Percentiles rank a stretch among this genome's conserved stretches.
Evolutionary conservation across 2,113 vertebrate genomes (phyloP).

Genomic region (Tamias sibiricus): DNA sequence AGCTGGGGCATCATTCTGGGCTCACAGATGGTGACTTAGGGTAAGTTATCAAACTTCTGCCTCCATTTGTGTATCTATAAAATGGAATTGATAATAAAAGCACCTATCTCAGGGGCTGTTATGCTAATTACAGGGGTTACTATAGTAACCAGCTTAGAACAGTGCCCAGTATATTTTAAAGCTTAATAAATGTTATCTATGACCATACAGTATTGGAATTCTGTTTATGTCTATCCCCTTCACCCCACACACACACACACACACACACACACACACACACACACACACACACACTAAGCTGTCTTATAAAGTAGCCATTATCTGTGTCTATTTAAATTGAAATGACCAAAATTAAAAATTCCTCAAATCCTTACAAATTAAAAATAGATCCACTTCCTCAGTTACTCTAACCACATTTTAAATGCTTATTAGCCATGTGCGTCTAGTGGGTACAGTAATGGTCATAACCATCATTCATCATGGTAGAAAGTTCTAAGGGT

Average conservation of each 20-base stretch:
- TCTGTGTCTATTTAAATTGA: background rate
- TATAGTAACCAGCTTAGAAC: background rate
- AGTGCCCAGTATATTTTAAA: background rate
- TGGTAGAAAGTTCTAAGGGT: background rate
- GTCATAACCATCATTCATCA: background rate
- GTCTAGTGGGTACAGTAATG: background rate
- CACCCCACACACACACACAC: too few species aligned
- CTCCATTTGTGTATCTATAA: background rate
- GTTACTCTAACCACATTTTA: background rate
- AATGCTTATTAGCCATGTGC: background rate
- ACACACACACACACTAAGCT: background rate
- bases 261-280: background rate
- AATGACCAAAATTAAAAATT: conserved; percentile 7
- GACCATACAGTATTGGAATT: background rate
- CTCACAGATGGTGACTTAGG: background rate
- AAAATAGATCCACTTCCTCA: background rate
- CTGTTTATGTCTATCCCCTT: background rate
- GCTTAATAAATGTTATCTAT: background rate
- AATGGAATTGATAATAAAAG: background rate
- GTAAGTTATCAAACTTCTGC: background rate
- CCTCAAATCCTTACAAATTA: background rate
- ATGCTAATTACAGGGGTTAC: background rate
- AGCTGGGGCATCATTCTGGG: background rate
- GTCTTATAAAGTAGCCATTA: background rate
- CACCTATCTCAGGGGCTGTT: background rate